A percentile compares a stretch with the other conserved stretches of the same genome.
These are phyloP conservation scores for Apomyelois bistriatella DNA, from an alignment of 2,888 invertebrate species.

Conservation along the genomic window DNA sequence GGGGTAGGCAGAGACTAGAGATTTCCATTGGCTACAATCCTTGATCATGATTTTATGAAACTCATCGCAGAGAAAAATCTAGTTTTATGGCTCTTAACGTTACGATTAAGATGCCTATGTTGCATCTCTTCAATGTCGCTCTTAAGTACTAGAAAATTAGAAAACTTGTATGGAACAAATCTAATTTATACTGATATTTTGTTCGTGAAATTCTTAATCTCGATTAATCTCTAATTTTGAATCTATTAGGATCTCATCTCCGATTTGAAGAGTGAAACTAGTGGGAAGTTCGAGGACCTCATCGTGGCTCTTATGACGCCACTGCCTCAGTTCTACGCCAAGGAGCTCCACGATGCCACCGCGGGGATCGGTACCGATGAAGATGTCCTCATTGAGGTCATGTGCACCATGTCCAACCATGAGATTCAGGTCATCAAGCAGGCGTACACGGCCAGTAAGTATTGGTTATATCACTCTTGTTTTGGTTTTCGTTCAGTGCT, in stretches of 20 bases:
- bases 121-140: no score
- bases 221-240: conserved; percentile 2
- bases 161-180: no score
- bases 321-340: conserved; percentile 90
- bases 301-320: conserved; percentile 92
- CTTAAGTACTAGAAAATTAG: no score
- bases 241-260: conserved; percentile 84
- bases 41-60: no score
- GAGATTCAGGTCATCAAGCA: conserved; percentile 90
- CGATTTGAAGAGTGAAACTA: conserved; percentile 92
- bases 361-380: conserved; percentile 91
- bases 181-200: no score
- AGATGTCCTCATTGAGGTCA: conserved; percentile 91
- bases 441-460: conserved; percentile 88
- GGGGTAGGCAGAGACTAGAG: no score
- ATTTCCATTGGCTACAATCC: no score
- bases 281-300: conserved; percentile 92
- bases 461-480: no score
- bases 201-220: neutral
- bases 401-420: conserved; percentile 92
- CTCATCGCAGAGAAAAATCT: no score
- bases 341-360: conserved; percentile 91
- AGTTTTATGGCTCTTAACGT: no score
- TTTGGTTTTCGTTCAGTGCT: no score
- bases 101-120: no score